Evolutionary conservation across 2,888 invertebrate genomes (phyloP).

Genomic region (Meandrusa payeni): DNA sequence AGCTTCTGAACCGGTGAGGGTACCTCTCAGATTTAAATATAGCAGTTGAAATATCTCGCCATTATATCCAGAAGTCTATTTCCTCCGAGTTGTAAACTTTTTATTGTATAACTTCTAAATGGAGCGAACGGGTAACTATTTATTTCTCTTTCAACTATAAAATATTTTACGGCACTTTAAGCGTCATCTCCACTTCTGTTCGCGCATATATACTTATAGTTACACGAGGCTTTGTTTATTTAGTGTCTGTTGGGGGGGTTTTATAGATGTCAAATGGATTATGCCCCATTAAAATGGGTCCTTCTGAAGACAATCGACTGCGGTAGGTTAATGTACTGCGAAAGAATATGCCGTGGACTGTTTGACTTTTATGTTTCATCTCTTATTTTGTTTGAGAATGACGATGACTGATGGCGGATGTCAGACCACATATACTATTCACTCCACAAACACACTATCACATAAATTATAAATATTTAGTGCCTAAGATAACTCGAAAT

Average conservation of each 20-base stretch:
- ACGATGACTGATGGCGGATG: too few species aligned
- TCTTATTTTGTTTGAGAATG: too few species aligned
- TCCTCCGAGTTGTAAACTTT: constrained; percentile 61
- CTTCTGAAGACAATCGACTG: constrained; percentile 51
- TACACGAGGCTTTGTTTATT: constrained; percentile 31
- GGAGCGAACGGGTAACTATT: constrained; percentile 67
- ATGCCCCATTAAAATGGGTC: constrained; percentile 35
- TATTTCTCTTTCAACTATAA: constrained; percentile 69
- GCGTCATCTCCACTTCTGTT: constrained; percentile 58
- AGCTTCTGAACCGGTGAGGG: too few species aligned
- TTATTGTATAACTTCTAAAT: constrained; percentile 63
- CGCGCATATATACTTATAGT: constrained; percentile 35
- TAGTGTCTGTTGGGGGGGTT: constrained; percentile 32
- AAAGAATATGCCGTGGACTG: constrained; percentile 35
- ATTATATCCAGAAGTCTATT: constrained; percentile 47
- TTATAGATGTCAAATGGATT: constrained; percentile 37
- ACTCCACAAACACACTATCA: too few species aligned
- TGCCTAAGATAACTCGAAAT: too few species aligned
- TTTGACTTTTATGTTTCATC: constrained; percentile 55
- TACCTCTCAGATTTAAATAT: constrained; percentile 1
- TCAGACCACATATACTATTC: too few species aligned
- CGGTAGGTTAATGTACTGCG: constrained; percentile 48
- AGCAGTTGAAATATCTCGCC: constrained; percentile 21
- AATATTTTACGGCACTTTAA: constrained; percentile 71
- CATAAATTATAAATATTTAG: too few species aligned